phyloP scores from a whole-genome alignment of 2,113 vertebrate species.

The Phoxinus phoxinus region DNA sequence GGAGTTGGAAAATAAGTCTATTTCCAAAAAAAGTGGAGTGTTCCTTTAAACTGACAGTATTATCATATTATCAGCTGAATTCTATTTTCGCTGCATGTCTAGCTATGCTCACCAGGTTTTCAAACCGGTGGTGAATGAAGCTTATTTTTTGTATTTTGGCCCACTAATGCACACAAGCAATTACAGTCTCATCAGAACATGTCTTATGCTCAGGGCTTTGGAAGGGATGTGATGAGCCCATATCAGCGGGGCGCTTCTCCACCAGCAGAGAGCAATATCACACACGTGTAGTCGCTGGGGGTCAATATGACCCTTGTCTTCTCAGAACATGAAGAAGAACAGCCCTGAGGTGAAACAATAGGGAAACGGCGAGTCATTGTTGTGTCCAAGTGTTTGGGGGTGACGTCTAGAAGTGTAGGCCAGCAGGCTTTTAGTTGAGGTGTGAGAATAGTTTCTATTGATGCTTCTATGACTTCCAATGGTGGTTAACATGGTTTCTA shows the following conservation, averaged over 20 bases:
- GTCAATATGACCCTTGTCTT: constrained; percentile 25
- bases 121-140: neutral
- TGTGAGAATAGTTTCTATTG: neutral
- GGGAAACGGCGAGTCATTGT: neutral
- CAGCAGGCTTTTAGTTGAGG: constrained; percentile 15
- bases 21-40: too few species aligned
- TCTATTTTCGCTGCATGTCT: neutral
- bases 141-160: constrained; percentile 25
- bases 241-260: constrained; percentile 23
- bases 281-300: constrained; percentile 25
- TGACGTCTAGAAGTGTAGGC: constrained; percentile 25
- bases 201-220: constrained; percentile 24
- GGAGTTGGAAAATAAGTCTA: too few species aligned
- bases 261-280: constrained; percentile 42
- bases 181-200: constrained; percentile 37
- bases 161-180: constrained; percentile 30
- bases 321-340: constrained; percentile 31
- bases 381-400: neutral
- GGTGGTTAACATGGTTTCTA: neutral
- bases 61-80: neutral
- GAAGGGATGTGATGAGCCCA: constrained; percentile 28
- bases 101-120: neutral
- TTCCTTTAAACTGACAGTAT: neutral
- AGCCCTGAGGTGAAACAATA: constrained; percentile 13
- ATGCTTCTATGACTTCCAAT: neutral